Evolutionary conservation across 2,113 vertebrate genomes (phyloP), one percentile per base, ranked within the genome.

Genomic region (Actenoides lindsayi): DNA sequence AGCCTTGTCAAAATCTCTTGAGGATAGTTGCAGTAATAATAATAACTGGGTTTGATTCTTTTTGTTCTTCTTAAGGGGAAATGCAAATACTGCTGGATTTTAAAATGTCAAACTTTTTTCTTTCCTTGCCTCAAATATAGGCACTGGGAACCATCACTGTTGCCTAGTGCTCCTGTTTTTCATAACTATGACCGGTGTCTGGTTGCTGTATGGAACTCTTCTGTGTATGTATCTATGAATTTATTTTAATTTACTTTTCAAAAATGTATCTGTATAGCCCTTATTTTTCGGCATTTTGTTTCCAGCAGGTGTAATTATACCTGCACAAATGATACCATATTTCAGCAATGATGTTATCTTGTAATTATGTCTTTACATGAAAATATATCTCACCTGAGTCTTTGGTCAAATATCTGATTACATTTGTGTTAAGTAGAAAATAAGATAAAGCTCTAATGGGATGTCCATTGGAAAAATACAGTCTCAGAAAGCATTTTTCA

Each of bases 111-210:
- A 69, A 7, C 63, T 68, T 16, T 87, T 27, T 76, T 13, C 86
- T 37, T 89, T 33, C 42, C 11, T 87, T 54, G 39, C 71, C 57
- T 90, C 84, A 35, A 89, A 78, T 94, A 18, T 83, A 99, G 99
- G 99, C 77, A 95, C 98, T 73, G 99, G 99, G 95, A 99, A 99
- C 96, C 99, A 99, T 94, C 97, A 92, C 78, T 99, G 98, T 97
- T 99, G 99, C 87, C 69, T 99, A 16, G 94, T 98, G 56, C 99
- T 99, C 75, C 97, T 99, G 64, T 35, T 97, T 62, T 98, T 98
- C 60, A 94, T 99, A 23, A 53, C 91, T 2, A 2, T 98, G 56
- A 97, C 98, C n/a, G 94, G 98, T 87, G 83, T 82, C 80, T 99
- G 98, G 98, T 98, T 99, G 97, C 97, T 99, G 44, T 98, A 98